Evolutionary conservation across 2,888 invertebrate species (phyloP).

Genomic region (Trissoscelio sp.): DNA sequence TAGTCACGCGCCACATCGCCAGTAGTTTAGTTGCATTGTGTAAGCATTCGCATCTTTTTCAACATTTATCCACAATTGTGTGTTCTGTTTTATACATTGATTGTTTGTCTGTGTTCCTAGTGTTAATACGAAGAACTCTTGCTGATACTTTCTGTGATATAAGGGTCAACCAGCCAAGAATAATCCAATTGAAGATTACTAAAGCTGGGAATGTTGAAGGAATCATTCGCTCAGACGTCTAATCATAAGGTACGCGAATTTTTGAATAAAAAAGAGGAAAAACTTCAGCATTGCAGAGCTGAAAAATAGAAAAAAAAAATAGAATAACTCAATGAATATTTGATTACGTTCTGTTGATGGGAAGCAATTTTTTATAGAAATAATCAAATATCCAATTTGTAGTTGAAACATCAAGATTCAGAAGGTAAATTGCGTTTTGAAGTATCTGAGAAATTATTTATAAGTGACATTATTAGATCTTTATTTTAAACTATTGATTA

Average conservation of each 20-base stretch:
- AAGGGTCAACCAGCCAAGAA: constrained; percentile 22
- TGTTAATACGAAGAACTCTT: constrained; percentile 15
- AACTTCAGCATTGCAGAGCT: no score
- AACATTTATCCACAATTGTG: background rate
- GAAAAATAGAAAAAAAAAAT: no score
- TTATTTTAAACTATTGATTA: constrained; percentile 1
- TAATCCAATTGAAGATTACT: constrained; percentile 40
- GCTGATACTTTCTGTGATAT: constrained; percentile 43
- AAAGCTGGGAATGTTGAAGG: constrained; percentile 84
- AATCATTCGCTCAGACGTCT: constrained; percentile 87
- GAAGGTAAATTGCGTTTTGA: no score
- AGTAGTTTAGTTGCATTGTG: constrained; percentile 71
- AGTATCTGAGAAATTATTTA: background rate
- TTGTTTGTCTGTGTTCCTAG: constrained; percentile 3
- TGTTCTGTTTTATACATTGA: constrained; percentile 13
- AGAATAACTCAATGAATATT: no score
- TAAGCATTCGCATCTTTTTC: constrained; percentile 48
- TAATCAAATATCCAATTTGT: no score
- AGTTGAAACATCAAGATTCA: no score
- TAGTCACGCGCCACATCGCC: constrained; percentile 62
- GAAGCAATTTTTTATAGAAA: no score
- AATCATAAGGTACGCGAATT: constrained; percentile 88
- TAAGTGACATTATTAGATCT: background rate
- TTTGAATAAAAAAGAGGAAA: background rate
- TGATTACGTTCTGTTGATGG: no score